Evolutionary conservation across 2,797 vertebrate species (phyloP).

Genomic region (Ataeniobius toweri): DNA sequence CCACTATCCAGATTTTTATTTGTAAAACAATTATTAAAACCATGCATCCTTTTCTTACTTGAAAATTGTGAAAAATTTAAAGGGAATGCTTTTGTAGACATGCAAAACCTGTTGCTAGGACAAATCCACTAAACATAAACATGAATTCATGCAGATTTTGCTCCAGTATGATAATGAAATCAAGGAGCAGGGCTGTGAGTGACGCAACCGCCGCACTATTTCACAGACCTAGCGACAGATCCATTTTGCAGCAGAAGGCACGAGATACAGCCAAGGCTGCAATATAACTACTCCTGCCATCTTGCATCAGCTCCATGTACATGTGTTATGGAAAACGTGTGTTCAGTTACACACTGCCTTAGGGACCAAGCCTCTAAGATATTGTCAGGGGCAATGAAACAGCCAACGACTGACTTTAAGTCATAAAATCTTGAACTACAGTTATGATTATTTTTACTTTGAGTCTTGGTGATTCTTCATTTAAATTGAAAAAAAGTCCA

Average conservation of each 20-base stretch:
- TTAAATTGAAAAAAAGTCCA: not conserved
- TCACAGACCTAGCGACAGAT: constrained; percentile 67
- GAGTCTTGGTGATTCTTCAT: constrained; percentile 14
- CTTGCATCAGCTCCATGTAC: constrained; percentile 42
- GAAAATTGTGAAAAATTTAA: not conserved
- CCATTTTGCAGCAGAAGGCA: constrained; percentile 68
- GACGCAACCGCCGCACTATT: constrained; percentile 65
- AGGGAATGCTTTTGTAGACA: not conserved
- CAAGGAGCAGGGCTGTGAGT: constrained; percentile 56
- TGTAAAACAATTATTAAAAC: not conserved
- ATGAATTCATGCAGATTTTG: constrained; percentile 39
- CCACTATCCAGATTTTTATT: not conserved
- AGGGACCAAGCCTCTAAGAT: constrained; percentile 64
- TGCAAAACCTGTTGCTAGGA: constrained; percentile 27
- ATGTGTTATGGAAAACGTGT: constrained; percentile 74
- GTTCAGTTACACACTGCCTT: constrained; percentile 63
- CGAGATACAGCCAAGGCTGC: constrained; percentile 55
- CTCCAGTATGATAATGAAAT: constrained; percentile 76
- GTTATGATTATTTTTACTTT: constrained; percentile 24
- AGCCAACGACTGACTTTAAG: constrained; percentile 49
- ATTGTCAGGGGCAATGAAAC: constrained; percentile 76
- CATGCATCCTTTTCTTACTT: not conserved
- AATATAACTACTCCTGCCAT: constrained; percentile 69
- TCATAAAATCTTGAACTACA: constrained; percentile 57
- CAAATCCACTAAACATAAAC: not conserved